Base-by-base conservation (phyloP, 2,888 invertebrate species). In the Chromoteleia sp. region DNA sequence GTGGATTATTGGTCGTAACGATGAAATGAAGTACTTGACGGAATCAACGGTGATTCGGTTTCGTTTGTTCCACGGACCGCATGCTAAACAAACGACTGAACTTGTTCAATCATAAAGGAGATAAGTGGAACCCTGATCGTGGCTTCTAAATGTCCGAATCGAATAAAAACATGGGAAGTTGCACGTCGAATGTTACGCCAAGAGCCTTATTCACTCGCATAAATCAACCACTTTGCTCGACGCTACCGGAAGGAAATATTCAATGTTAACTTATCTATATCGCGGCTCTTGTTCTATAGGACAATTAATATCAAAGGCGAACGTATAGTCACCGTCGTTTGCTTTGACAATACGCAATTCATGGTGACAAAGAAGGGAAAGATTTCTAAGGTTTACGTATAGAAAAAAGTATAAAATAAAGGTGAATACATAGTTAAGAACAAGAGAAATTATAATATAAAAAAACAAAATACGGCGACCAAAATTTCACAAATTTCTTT, bases 211-310 rank as follows among this genome's bases (percentile, higher is more conserved):
- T 74, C 63, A 61, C 58, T 65, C 56, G 6, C 48, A 75, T 75
- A 75, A 65, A 74, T 74, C 63, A 63, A 14, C 73, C 73, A 56
- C 73, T 74, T 56, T 63, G 59, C 56, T 65, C 52, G 39, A 61
- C 71, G 36, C 63, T 74, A 63, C 74, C 63, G 74, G 65, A 65
- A 65, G 65, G 30, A 48, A 33, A 65, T 67, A 58, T 65, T 75
- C 19, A 73, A 61, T 61, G 61, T 61, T 61, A 61, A 61, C 43
- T 39, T 61, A 52, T 61, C 54, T 56, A 43, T 75, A 54, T 45
- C 45, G 30, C 15, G 48, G 48, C 29, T 56, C 56, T 74, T 45
- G 56, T 65, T 63, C 54, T 33, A 29, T 41, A 39, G 7, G 41
- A 39, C 71, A 59, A 71, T 71, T 71, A 59, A 50, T 39, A 71